Evolutionary conservation across 2,113 vertebrate species (phyloP).

Genomic region (Origma solitaria): DNA sequence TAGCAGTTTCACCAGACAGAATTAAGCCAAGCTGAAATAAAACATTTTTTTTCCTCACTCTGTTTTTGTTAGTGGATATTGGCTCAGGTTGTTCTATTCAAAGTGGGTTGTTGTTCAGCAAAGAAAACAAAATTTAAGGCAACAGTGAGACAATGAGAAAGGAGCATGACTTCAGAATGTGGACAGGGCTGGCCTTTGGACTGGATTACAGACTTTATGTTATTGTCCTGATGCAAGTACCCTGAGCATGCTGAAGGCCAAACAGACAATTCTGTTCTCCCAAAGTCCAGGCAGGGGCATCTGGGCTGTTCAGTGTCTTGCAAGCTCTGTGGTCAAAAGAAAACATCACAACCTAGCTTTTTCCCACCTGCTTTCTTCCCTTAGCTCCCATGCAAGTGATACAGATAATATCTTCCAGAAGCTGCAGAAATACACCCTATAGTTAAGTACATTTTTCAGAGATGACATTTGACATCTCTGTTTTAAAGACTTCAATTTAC

Average conservation of each 20-base stretch:
- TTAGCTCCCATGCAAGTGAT: background rate
- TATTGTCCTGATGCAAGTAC: background rate
- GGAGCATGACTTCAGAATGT: background rate
- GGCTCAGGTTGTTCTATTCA: background rate
- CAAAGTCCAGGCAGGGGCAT: rapidly evolving
- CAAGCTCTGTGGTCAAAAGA: background rate
- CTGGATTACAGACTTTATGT: background rate
- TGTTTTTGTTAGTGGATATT: background rate
- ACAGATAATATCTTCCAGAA: background rate
- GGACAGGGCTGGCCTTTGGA: background rate
- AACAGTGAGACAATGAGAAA: background rate
- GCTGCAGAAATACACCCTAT: background rate
- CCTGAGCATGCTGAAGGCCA: background rate
- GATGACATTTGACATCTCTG: background rate
- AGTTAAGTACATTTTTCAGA: background rate
- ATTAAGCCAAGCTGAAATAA: background rate
- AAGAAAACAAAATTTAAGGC: background rate
- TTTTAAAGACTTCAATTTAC: background rate
- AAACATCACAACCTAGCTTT: background rate
- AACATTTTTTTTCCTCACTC: background rate
- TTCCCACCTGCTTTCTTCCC: rapidly evolving
- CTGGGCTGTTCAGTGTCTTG: background rate
- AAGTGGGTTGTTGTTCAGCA: background rate
- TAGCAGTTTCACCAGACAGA: background rate
- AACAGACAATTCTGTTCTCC: background rate